Conservation (phyloP, 2,113 vertebrate species). For the Sylvietta virens region DNA sequence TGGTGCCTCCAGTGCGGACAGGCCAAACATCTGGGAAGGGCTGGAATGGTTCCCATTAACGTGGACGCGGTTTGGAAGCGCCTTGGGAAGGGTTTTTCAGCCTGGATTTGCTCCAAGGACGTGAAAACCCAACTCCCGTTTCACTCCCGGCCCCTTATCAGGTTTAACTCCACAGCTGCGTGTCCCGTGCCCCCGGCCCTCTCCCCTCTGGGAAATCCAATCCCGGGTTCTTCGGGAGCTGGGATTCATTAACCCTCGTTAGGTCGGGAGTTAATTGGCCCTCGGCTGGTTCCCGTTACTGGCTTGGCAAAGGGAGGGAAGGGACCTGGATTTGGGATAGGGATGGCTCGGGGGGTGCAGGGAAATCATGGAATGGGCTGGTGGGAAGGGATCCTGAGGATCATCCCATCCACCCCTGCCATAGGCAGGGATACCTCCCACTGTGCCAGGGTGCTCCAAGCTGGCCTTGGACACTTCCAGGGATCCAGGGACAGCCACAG, state of each 20-base stretch:
- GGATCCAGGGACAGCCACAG: background rate
- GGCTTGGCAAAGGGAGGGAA: background rate
- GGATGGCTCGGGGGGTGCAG: background rate
- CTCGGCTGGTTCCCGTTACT: background rate
- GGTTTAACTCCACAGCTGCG: background rate
- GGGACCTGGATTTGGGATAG: background rate
- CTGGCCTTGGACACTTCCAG: background rate
- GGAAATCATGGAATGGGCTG: background rate
- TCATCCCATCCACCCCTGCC: background rate
- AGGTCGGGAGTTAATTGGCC: background rate
- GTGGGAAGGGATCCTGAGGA: background rate
- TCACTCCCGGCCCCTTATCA: background rate
- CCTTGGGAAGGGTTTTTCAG: background rate
- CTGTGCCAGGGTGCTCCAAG: accelerated
- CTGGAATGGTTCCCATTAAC: background rate
- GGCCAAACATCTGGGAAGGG: conserved; percentile 31
- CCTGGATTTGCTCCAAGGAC: background rate
- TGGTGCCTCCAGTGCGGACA: background rate
- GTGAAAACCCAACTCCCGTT: conserved; percentile 15
- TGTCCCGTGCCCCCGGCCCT: background rate
- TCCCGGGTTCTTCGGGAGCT: background rate
- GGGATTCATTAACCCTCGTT: background rate
- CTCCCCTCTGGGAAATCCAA: background rate
- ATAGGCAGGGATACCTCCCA: background rate
- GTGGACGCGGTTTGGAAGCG: background rate